Base-by-base conservation (phyloP, 2,888 invertebrate species). In the Punctoribates punctum region DNA sequence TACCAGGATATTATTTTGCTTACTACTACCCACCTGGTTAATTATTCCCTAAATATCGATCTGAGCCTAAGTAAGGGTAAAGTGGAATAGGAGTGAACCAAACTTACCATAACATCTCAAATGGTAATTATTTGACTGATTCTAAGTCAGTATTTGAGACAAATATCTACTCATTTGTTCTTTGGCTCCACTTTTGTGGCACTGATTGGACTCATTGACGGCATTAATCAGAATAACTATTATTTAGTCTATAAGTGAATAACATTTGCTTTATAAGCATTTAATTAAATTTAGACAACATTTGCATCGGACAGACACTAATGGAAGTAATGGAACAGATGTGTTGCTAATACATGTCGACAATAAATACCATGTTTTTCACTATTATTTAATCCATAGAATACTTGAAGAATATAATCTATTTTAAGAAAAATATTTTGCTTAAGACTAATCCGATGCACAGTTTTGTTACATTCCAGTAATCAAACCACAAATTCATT, bases 271-370 rank as follows among this genome's bases (percentile, higher is more conserved):
- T 38, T 67, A 67, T 67, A 67, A 72, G 48, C 25, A 42, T 72
- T 72, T 72, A 72, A 72, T 72, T 72, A 72, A 72, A 48, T 72
- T 72, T 72, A 48, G 46, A 20, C 46, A 48, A 72, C 72, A 72
- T 72, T 72, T 72, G 72, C 72, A 72, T 72, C 72, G 15, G 72
- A 72, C 60, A 60, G 27, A 20, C 51, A 51, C n/a, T 60, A 27
- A 60, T 60, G 60, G 25, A 60, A 60, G 4, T 67, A 48, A 72
- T 72, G 72, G 25, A 42, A 72, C 46, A 42, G 42, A 15, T 72
- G 67, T 67, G 67, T 67, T 27, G 27, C 60, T 8, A 60, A 60
- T 60, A 60, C 34, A 6, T 65, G 65, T 65, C 65, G 27, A 65
- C 65, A 29, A 27, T 65, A 27, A 65, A 65, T 65, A 34, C 65